Conservation (phyloP, 2,797 vertebrate genomes). For the Peromyscus aztecus region DNA sequence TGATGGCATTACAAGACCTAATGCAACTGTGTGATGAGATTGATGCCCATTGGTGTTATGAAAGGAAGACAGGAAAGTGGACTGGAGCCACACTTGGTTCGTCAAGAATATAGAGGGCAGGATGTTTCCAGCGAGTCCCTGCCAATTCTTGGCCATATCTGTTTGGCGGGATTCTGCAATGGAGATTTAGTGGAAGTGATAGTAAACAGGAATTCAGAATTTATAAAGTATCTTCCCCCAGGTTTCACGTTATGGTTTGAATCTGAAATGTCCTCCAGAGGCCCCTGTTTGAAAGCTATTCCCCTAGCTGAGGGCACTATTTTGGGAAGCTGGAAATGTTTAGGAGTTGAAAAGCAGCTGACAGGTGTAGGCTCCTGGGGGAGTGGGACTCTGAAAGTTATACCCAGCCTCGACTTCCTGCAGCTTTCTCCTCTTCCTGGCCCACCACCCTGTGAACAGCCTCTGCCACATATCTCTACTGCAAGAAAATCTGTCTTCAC, state of each 20-base stretch:
- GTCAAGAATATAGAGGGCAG: neutral
- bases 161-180: neutral
- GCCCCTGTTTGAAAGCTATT: neutral
- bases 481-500: neutral
- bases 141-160: neutral
- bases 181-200: neutral
- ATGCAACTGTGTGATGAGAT: neutral
- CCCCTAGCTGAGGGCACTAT: neutral
- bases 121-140: too few species aligned
- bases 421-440: neutral
- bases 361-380: neutral
- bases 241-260: neutral
- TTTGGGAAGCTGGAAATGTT: neutral
- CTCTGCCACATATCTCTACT: neutral
- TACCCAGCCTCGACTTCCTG: neutral
- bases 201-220: neutral
- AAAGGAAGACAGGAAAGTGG: neutral
- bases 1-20: neutral
- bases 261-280: neutral
- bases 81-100: accelerated
- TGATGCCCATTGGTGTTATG: neutral
- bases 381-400: neutral
- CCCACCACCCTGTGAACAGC: neutral
- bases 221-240: neutral
- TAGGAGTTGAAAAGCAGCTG: too few species aligned